These are phyloP conservation scores for Euzophera pinguis DNA, from an alignment of 2,888 invertebrate genomes.

Conservation along the genomic window DNA sequence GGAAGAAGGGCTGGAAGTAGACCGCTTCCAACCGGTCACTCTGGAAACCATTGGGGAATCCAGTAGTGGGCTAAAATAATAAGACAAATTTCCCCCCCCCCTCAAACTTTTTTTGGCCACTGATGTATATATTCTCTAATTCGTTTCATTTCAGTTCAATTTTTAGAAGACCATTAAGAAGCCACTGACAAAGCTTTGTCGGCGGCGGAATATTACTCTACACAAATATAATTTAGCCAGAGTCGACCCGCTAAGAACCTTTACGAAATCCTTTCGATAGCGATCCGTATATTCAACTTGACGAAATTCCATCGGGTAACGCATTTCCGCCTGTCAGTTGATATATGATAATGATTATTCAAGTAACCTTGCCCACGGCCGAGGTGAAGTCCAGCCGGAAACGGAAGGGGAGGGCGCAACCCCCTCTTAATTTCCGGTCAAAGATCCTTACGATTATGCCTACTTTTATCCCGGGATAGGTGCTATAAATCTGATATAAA, in stretches of 20 bases:
- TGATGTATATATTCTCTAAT: no score
- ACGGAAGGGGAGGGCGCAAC: constrained; percentile 40
- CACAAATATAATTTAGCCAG: no score
- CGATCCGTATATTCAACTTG: not conserved
- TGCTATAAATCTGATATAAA: constrained; percentile 12
- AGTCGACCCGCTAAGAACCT: not conserved
- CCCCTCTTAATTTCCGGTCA: constrained; percentile 76
- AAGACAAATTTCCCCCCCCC: no score
- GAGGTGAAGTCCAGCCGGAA: constrained; percentile 68
- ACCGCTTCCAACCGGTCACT: no score
- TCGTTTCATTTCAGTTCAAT: no score
- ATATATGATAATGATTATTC: constrained; percentile 55
- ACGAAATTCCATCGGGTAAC: not conserved
- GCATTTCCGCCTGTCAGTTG: constrained; percentile 26
- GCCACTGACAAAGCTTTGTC: no score
- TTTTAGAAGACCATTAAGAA: no score
- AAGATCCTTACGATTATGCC: constrained; percentile 45
- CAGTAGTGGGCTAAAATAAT: no score
- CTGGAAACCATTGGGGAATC: no score
- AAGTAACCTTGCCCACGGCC: constrained; percentile 47
- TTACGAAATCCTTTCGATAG: not conserved
- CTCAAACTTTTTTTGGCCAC: no score
- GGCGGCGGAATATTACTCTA: no score
- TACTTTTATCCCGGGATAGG: constrained; percentile 14
- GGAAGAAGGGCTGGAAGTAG: no score